Evolutionary conservation across 2,113 vertebrate genomes (phyloP).

Genomic region (Gymnobelideus leadbeateri): DNA sequence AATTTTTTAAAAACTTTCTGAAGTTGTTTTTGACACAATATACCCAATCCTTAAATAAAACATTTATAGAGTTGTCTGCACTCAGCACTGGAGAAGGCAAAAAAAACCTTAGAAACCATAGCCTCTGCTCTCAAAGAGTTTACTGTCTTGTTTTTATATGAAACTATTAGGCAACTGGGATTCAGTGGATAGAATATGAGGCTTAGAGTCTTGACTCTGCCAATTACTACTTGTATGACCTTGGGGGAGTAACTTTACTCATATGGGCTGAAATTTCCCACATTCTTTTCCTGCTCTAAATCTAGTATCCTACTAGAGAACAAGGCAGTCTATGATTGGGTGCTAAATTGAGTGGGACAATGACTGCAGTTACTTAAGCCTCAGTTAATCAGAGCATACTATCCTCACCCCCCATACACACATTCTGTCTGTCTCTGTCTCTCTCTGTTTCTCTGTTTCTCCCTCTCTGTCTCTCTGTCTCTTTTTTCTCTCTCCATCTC

Average conservation of each 20-base stretch:
- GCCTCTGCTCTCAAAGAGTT: background rate
- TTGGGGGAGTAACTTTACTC: background rate
- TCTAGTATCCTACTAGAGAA: background rate
- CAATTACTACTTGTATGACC: background rate
- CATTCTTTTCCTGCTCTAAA: background rate
- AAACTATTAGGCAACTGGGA: background rate
- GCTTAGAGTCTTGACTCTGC: background rate
- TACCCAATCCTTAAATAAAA: background rate
- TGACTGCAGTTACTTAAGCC: background rate
- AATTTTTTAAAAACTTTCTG: background rate
- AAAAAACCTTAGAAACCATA: background rate
- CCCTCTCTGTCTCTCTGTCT: too few species aligned
- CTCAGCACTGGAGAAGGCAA: background rate
- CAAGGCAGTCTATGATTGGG: background rate
- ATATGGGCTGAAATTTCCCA: background rate
- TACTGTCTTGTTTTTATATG: background rate
- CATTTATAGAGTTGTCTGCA: background rate
- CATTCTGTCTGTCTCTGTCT: background rate
- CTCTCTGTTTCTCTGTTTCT: background rate
- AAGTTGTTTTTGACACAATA: background rate
- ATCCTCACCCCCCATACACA: background rate
- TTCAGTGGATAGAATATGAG: background rate
- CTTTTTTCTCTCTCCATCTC: too few species aligned
- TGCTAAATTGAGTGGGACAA: background rate
- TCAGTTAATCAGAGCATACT: background rate